Evolutionary conservation across 2,113 vertebrate genomes (phyloP), one percentile per base, ranked within the genome.

Genomic region (Delphinapterus leucas): DNA sequence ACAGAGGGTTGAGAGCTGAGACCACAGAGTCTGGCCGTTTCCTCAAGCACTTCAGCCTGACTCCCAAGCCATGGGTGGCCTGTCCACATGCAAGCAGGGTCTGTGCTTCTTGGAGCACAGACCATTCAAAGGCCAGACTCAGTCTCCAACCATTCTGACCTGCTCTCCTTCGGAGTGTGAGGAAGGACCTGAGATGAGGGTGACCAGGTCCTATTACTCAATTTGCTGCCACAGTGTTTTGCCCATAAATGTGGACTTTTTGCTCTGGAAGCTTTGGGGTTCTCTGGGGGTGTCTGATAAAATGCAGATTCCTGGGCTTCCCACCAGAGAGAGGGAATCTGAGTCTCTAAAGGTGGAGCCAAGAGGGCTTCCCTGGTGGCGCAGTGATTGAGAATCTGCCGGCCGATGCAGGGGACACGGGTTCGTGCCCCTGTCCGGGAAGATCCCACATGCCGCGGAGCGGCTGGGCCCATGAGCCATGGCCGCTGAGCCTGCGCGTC

Each of bases 231-330:
- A 12, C 25, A 0, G 18, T 74, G 65, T 68, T 70, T 93, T 23
- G 10, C 47, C 68, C 28, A 2, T 53, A 17, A 14, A 31, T 26
- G 71, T 49, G 38, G 38, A 90, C 38, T 14, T 41, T 55, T 81
- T 79, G 31, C 49, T 79, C n/a, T 55, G 11, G 49, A 55, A 55
- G 63, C n/a, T 65, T 61, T 63, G 47, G 33, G 84, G 47, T 93
- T 63, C 21, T 31, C 53, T 17, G 20, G 38, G 44, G 23, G 2
- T 63, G 11, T 53, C 76, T 83, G 13, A 81, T 76, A 89, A 53
- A 25, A 92, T 58, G 60, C 82, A 89, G 65, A 70, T 63, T 76
- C 49, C 87, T 68, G 70, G 63, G 58, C 18, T 36, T 74, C 25
- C 28, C 20, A 5, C n/a, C n/a, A 77, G 49, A 26, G 3, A 2